Evolutionary conservation across 1,140 invertebrate species (phyloP).

Genomic region (Limonius californicus): DNA sequence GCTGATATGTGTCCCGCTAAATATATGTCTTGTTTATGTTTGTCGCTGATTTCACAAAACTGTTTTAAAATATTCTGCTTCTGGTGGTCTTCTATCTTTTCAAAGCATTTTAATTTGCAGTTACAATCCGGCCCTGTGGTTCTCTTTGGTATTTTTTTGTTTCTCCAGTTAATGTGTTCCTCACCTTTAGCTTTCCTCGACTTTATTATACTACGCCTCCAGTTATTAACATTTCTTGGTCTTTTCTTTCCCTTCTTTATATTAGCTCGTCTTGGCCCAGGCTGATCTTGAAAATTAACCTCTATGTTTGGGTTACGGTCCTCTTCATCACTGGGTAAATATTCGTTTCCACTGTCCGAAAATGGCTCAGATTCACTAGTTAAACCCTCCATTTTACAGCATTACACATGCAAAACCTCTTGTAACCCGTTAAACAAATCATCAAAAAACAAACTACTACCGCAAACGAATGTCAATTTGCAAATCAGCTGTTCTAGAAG

Average conservation of each 20-base stretch:
- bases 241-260: neutral
- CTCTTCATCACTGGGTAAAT: neutral
- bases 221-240: neutral
- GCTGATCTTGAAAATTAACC: neutral
- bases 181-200: constrained; percentile 7
- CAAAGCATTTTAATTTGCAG: constrained; percentile 6
- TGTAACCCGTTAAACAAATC: neutral
- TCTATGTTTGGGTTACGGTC: neutral
- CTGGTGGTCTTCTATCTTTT: neutral
- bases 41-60: too few relatives aligned
- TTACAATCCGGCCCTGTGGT: neutral
- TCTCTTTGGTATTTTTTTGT: neutral
- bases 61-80: too few relatives aligned
- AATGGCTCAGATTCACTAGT: neutral
- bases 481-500: neutral
- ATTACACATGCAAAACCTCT: neutral
- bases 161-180: constrained; percentile 7
- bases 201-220: neutral
- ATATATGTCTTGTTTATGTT: too few relatives aligned
- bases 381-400: neutral
- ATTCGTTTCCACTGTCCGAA: neutral
- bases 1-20: too few relatives aligned
- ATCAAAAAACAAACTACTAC: too few relatives aligned
- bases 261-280: neutral
- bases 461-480: neutral